phyloP scores from a whole-genome alignment of 2,113 vertebrate genomes.

The Oncorhynchus masou region DNA sequence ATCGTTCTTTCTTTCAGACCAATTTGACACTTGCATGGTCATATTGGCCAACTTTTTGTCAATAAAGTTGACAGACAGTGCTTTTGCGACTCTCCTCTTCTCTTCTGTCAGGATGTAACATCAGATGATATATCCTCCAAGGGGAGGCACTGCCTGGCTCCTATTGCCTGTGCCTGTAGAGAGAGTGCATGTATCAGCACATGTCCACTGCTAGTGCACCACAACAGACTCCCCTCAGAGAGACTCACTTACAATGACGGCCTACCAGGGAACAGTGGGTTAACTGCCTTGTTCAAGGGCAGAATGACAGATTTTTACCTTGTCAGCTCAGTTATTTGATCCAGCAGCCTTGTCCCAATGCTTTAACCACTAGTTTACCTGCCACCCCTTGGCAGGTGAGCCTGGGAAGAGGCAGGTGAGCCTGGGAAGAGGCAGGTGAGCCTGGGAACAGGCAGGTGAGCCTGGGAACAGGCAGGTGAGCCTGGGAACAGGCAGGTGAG shows the following conservation, averaged over 20 bases:
- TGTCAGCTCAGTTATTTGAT: no score
- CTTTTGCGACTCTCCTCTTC: neutral
- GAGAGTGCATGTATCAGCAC: neutral
- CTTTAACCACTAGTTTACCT: no score
- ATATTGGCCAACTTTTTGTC: no score
- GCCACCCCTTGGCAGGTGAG: conserved; percentile 58
- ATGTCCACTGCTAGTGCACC: neutral
- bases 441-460: conserved; percentile 29
- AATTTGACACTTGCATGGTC: no score
- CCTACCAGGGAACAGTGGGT: no score
- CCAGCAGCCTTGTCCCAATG: no score
- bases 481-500: conserved; percentile 29
- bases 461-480: conserved; percentile 49
- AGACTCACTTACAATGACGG: conserved; percentile 36
- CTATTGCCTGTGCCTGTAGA: neutral
- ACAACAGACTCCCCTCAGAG: conserved; percentile 55
- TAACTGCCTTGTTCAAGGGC: no score
- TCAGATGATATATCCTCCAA: conserved; percentile 5
- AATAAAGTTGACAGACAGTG: neutral
- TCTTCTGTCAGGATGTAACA: neutral
- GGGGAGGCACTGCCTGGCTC: neutral
- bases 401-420: conserved; percentile 29
- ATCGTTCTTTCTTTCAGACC: no score
- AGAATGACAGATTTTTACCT: no score
- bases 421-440: conserved; percentile 49